Conservation (phyloP, 1,140 invertebrate genomes). For the Lepidotrigona ventralis region DNA sequence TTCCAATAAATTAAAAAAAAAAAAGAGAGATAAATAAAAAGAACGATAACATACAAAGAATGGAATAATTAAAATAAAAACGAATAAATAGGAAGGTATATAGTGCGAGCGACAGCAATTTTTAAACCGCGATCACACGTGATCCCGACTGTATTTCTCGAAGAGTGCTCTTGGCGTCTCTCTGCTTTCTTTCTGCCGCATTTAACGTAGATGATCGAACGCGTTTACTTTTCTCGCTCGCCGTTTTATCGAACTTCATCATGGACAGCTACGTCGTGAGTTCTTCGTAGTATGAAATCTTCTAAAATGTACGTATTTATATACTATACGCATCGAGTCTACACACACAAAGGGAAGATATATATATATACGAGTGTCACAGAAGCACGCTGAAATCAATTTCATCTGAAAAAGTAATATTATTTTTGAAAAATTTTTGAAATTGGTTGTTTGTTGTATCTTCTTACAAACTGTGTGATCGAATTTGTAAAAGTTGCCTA, state of each 20-base stretch:
- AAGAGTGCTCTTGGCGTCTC: conserved; percentile 9
- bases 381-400: not conserved
- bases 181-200: conserved; percentile 1
- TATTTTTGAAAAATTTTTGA: not conserved
- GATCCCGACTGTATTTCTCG: not conserved
- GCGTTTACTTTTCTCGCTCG: not conserved
- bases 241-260: not conserved
- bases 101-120: not conserved
- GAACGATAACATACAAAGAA: not conserved
- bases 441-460: not conserved
- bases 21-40: not conserved
- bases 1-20: conserved; percentile 40
- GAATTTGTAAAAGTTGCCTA: not conserved
- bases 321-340: not conserved
- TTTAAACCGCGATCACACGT: not conserved
- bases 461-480: not conserved
- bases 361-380: not conserved
- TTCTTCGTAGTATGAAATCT: not conserved
- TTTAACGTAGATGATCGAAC: not conserved
- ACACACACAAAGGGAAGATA: not conserved
- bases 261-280: not conserved
- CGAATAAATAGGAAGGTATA: not conserved
- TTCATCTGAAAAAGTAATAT: not conserved
- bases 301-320: not conserved
- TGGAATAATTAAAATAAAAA: conserved; percentile 14